Evolutionary conservation across 2,797 vertebrate genomes (phyloP).

Genomic region (Cyprinodon diabolis): DNA sequence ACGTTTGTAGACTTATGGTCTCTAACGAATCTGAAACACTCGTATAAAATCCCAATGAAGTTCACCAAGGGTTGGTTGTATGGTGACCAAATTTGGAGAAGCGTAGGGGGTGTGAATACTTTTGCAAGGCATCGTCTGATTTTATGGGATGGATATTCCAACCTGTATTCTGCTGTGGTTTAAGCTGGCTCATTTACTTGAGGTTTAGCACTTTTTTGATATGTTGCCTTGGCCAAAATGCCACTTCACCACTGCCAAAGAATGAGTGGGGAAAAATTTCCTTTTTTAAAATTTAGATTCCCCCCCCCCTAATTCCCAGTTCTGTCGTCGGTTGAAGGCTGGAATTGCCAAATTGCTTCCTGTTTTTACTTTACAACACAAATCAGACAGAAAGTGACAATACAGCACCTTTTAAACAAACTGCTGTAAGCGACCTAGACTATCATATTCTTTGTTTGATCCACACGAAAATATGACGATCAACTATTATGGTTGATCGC

Average conservation of each 20-base stretch:
- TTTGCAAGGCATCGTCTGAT: neutral
- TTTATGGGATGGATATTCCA: slow-evolving; percentile 2
- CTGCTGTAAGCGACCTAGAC: slow-evolving; percentile 5
- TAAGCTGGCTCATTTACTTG: slow-evolving; percentile 53
- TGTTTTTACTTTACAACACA: slow-evolving; percentile 31
- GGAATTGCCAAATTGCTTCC: slow-evolving; percentile 64
- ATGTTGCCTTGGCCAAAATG: slow-evolving; percentile 66
- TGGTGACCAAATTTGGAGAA: neutral
- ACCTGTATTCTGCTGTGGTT: slow-evolving; percentile 35
- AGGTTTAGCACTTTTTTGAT: slow-evolving; percentile 66
- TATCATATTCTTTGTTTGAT: slow-evolving; percentile 17
- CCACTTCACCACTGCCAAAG: slow-evolving; percentile 76
- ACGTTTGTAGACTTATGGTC: neutral
- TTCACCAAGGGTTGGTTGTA: neutral
- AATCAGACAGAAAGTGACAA: slow-evolving; percentile 3
- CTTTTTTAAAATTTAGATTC: slow-evolving; percentile 29
- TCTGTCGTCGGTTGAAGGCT: slow-evolving; percentile 44
- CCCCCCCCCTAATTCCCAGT: slow-evolving; percentile 16
- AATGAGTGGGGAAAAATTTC: slow-evolving; percentile 43
- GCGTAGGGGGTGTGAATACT: neutral
- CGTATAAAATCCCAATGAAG: neutral
- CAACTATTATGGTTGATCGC: slow-evolving; percentile 9
- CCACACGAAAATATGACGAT: slow-evolving; percentile 22
- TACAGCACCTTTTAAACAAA: slow-evolving; percentile 19
- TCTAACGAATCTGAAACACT: neutral